Base-by-base conservation (phyloP, 2,113 vertebrate genomes). In the Naja naja region DNA sequence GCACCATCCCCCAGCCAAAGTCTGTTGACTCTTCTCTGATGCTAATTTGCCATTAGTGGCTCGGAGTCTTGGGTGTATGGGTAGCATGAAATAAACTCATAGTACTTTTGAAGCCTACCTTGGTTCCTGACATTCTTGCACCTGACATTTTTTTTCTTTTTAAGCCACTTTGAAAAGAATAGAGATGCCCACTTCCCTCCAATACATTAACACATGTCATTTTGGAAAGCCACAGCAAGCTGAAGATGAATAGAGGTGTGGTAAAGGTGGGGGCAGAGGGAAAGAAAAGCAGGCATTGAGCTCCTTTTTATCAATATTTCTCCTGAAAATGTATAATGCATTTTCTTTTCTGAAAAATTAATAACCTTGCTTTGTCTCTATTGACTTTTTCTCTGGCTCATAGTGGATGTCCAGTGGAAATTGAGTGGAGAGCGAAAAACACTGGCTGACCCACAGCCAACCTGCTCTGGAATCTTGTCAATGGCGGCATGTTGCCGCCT, bases 281-380 rank as follows among this genome's bases (percentile, higher is more conserved):
- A 94, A 92, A 55, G 85, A 23, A 52, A 92, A 89, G 92, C 56
- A 52, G 91, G 7, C 94, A 85, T 96, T 95, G 96, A 96, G 95
- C 14, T 94, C 93, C 16, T 56, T 3, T 49, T 3, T 97, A 95
- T 97, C 95, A 97, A 89, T 93, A 95, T 96, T 97, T 94, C 96
- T 96, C 94, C 93, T 94, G 91, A 95, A 96, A 97, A 96, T 53
- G 92, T 56, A 94, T 94, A 97, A 96, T 86, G 90, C 91, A 81
- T 96, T 97, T 97, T 97, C 93, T 97, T 97, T 95, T 94, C 96
- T 97, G 95, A 96, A 96, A 97, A 97, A 97, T 95, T 85, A 97
- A 97, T 96, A 94, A 96, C 93, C 69, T 95, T 85, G 56, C 55
- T 91, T 94, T 95, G 94, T 92, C 81, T 91, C 92, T 92, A 93